A percentile compares a stretch with the other conserved stretches of the same genome.
phyloP scores from a whole-genome alignment of 2,888 invertebrate genomes.

The Opisthograptis luteolata region DNA sequence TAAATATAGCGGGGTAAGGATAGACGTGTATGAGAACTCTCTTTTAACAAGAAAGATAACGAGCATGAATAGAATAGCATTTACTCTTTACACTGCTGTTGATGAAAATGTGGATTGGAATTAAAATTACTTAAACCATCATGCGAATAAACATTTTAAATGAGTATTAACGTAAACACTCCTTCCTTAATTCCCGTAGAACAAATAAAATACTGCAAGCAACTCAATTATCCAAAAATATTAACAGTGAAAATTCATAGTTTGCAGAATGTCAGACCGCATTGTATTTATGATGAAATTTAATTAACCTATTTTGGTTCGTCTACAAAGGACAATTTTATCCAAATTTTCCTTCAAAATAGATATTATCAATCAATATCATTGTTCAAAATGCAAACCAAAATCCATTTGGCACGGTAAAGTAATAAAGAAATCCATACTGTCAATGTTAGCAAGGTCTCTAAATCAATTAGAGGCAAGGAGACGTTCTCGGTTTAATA shows the following conservation, averaged over 20 bases:
- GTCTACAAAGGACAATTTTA: conserved; percentile 1
- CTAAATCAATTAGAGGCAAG: conserved; percentile 79
- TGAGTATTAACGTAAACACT: too few species aligned
- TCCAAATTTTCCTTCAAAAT: conserved; percentile 12
- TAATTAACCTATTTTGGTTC: conserved; percentile 7
- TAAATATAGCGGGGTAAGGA: conserved; percentile 22
- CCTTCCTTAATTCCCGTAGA: too few species aligned
- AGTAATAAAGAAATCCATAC: conserved; percentile 60
- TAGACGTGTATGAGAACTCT: conserved; percentile 18
- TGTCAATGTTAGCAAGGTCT: conserved; percentile 59
- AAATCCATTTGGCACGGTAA: conserved; percentile 46
- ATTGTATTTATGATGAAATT: conserved; percentile 3
- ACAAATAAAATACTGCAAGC: too few species aligned
- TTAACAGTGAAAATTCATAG: conserved; percentile 7
- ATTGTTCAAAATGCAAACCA: conserved; percentile 44
- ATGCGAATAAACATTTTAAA: too few species aligned
- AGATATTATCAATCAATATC: conserved; percentile 36
- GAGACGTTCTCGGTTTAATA: conserved; percentile 76
- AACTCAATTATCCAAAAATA: neutral
- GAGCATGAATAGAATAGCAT: too few species aligned
- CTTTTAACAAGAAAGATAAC: neutral
- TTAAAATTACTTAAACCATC: too few species aligned
- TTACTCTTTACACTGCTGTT: too few species aligned
- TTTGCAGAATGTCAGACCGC: too few species aligned
- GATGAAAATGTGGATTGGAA: too few species aligned